Conservation (phyloP, 1,140 invertebrate genomes). For the Oppia nitens region DNA sequence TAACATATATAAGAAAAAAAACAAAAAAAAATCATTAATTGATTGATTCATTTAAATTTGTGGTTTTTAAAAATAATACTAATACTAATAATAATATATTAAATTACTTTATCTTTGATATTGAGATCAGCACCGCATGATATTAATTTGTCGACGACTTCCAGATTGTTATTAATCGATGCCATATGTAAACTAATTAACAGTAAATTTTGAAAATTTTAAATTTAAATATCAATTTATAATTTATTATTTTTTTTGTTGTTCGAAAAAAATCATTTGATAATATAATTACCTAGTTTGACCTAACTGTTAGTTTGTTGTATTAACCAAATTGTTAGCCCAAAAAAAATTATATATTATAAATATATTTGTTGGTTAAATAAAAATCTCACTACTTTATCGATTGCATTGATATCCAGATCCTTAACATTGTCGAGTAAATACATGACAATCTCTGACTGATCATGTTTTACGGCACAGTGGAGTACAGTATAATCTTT, state of each 20-base stretch:
- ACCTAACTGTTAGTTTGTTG: background rate
- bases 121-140: constrained; percentile 27
- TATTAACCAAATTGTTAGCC: too few species aligned
- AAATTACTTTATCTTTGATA: constrained; percentile 30
- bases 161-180: constrained; percentile 28
- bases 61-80: background rate
- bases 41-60: background rate
- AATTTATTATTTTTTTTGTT: background rate
- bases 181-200: constrained; percentile 28
- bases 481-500: constrained; percentile 49
- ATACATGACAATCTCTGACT: constrained; percentile 39
- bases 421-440: constrained; percentile 40
- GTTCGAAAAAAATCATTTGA: background rate
- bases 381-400: constrained; percentile 29
- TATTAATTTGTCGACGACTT: constrained; percentile 29
- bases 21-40: background rate
- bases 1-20: constrained; percentile 19
- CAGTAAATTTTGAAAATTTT: background rate
- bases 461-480: constrained; percentile 46
- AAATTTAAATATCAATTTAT: background rate
- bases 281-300: background rate
- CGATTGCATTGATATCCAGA: constrained; percentile 39
- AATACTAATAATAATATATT: constrained; percentile 3
- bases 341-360: background rate
- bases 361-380: background rate